Evolutionary conservation across 1,140 invertebrate species (phyloP), one percentile per base, ranked within the genome.

Genomic region (Mercenaria mercenaria): DNA sequence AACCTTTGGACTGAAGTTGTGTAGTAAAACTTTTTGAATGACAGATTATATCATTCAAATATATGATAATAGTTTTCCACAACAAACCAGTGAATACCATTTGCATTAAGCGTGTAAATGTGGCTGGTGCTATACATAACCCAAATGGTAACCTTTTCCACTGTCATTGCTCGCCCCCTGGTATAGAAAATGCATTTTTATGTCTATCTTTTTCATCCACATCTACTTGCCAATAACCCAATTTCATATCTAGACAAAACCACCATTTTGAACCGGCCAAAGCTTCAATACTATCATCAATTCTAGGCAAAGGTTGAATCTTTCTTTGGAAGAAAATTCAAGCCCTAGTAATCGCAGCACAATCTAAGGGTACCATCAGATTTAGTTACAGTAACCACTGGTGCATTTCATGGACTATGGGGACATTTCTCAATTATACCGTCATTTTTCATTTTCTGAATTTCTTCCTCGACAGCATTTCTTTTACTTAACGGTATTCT

Each of bases 311-410:
- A n/a, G 79, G 79, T 37, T 82, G 52, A 47, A 61, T 82, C 79
- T 26, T 82, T 90, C n/a, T 56, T 18, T 34, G 92, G 90, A 0
- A 85, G 59, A 47, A 56, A 23, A 76, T 93, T 93, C 10, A 91
- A 56, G 23, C 52, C 52, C 39, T 88, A 96, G 93, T 96, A 97
- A 93, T 97, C 96, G 8, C 93, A 95, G 92, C 96, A 96, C 26
- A 97, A 93, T 52, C 96, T 88, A 50, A 96, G 91, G 26, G 92
- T 88, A n/a, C 95, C 96, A 91, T 96, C 92, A 0, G 92, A 41
- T 85, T 80, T 80, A 20, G 18, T 52, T 1, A 80, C 29, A 26
- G 43, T 34, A 8, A 82, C 79, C 13, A 64, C 52, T 41, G 79
- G 37, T n/a, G 59, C 37, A 82, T 39, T 41, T 32, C 79, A 82